These are phyloP conservation scores for Zophobas atratus DNA, from an alignment of 1,140 invertebrate genomes.

Conservation along the genomic window DNA sequence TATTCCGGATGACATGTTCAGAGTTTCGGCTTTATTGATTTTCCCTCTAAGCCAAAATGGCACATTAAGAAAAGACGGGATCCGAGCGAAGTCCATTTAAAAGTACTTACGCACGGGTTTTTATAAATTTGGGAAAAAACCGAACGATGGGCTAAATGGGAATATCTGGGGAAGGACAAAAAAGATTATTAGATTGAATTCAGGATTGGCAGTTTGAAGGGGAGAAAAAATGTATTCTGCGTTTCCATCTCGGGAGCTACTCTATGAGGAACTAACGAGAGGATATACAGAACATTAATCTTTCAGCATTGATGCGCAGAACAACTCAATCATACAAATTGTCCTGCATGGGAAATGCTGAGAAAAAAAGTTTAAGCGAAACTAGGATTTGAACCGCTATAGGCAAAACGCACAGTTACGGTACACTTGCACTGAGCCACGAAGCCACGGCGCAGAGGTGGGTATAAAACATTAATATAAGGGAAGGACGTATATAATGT, in stretches of 20 bases:
- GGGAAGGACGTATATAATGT: background rate
- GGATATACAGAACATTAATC: slow-evolving; percentile 52
- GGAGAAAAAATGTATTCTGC: slow-evolving; percentile 48
- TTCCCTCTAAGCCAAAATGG: background rate
- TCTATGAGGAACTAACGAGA: slow-evolving; percentile 38
- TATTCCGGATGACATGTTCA: slow-evolving; percentile 1
- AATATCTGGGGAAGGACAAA: background rate
- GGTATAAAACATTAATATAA: background rate
- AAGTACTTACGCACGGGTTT: background rate
- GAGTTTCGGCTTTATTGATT: background rate
- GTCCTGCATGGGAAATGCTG: slow-evolving; percentile 34
- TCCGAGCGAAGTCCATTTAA: background rate
- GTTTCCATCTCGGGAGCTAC: slow-evolving; percentile 48
- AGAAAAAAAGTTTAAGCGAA: background rate
- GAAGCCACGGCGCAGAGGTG: background rate
- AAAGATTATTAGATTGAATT: background rate
- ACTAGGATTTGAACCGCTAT: slow-evolving; percentile 4
- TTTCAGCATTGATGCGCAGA: slow-evolving; percentile 52
- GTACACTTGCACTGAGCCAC: background rate
- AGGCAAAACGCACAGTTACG: background rate
- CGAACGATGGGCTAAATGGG: background rate
- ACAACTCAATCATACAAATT: slow-evolving; percentile 40
- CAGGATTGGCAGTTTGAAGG: background rate
- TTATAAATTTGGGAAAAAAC: background rate
- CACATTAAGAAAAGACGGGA: slow-evolving; percentile 11